Evolutionary conservation across 2,888 invertebrate species (phyloP), one percentile per base, ranked within the genome.

Genomic region (Liopterus haemorrhoidalis): DNA sequence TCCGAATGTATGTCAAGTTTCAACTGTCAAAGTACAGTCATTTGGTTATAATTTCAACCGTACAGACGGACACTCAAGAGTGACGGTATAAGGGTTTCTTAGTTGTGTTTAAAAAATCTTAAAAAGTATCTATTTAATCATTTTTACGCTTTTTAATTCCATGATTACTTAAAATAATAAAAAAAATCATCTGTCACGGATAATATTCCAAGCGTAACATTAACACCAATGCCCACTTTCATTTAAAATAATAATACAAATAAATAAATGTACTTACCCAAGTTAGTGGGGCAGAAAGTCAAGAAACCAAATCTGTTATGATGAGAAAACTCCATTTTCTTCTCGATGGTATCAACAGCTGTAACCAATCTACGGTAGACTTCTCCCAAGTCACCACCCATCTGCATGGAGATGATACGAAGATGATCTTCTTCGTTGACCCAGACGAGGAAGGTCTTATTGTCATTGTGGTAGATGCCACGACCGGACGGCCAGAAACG

Each of bases 391-490:
- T 94, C 85, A 59, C 92, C 93, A 51, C 92, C 95, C 78, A 82
- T 82, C 72, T 95, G 91, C 93, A 96, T 93, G 61, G 93, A 93
- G 72, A 96, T 96, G 62, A 96, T 85, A 56, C 95, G 83, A 63
- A 95, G 79, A 70, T 96, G 96, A 75, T 96, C 96, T 71, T 96
- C 95, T 70, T 96, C 95, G 66, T 94, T 94, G 72, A 88, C 83
- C 95, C 96, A 96, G 54, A 95, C 86, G 67, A 92, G 75, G 82
- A 96, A 96, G 55, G 91, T 92, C 76, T 94, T 94, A 72, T 80
- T 81, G 65, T 89, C 85, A 66, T 96, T 96, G 76, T 89, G 88
- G 79, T 81, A 96, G 73, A 96, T 95, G 61, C 96, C 96, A 67
- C 96, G 85, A 16, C 79, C 78, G 51, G 81, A 76, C 55, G 96